Percentiles rank a stretch among this genome's conserved stretches.
phyloP scores from a whole-genome alignment of 2,797 vertebrate species.

The Propithecus perrieri region DNA sequence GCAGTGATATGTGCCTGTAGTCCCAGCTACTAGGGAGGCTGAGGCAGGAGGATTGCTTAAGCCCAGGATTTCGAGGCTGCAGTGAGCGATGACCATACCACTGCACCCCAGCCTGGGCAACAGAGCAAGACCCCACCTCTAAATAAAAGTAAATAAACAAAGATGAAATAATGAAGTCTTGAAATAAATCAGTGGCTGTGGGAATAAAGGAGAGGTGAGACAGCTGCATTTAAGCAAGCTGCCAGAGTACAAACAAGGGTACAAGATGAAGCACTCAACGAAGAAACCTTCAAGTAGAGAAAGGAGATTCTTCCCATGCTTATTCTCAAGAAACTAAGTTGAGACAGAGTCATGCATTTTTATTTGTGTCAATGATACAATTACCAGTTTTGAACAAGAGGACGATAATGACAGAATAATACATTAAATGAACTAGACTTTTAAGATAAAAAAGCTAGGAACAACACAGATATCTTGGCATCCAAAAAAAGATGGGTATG shows the following conservation, averaged over 20 bases:
- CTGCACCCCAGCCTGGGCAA: too few species aligned
- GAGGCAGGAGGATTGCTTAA: too few species aligned
- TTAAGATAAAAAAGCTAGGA: slow-evolving; percentile 36
- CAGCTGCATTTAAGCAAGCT: slow-evolving; percentile 32
- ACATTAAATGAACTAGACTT: neutral
- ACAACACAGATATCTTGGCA: neutral
- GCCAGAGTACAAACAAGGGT: neutral
- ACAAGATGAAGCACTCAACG: neutral
- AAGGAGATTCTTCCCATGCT: neutral
- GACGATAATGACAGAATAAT: neutral
- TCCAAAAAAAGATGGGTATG: neutral
- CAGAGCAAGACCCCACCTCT: too few species aligned
- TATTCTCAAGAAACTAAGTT: slow-evolving; percentile 37
- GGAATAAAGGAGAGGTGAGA: neutral
- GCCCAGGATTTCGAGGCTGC: too few species aligned
- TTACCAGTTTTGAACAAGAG: slow-evolving; percentile 20
- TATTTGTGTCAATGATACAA: slow-evolving; percentile 1
- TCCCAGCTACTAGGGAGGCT: too few species aligned
- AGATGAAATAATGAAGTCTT: neutral
- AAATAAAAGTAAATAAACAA: too few species aligned
- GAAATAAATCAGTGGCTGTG: neutral
- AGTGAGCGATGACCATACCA: too few species aligned
- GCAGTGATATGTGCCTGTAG: too few species aligned
- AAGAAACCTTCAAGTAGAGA: neutral
- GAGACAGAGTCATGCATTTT: neutral